Evolutionary conservation across 2,888 invertebrate genomes (phyloP).

Genomic region (Drosophila affinis): DNA sequence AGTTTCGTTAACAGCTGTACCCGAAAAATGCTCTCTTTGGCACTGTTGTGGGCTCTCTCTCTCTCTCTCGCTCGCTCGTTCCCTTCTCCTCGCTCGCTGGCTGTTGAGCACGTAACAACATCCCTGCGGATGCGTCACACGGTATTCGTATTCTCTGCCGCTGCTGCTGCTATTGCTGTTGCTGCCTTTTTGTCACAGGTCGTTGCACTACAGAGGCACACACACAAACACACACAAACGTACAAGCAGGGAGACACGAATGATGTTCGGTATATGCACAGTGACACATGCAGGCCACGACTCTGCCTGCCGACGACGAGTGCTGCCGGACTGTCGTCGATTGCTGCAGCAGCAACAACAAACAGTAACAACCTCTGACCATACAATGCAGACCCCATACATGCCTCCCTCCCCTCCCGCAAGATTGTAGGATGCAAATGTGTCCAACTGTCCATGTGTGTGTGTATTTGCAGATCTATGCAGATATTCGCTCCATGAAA

Average conservation of each 20-base stretch:
- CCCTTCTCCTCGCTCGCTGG: conserved; percentile 21
- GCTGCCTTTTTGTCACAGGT: conserved; percentile 76
- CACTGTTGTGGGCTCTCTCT: conserved; percentile 25
- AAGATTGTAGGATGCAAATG: conserved; percentile 23
- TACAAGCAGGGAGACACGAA: conserved; percentile 18
- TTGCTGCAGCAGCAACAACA: conserved; percentile 34
- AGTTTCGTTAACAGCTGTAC: conserved; percentile 77
- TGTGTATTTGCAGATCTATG: conserved; percentile 12
- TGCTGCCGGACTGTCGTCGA: conserved; percentile 38
- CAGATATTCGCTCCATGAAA: conserved; percentile 1
- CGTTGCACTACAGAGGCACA: conserved; percentile 66
- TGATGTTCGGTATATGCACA: conserved; percentile 57
- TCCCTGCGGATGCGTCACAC: conserved; percentile 76
- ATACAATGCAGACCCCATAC: not conserved
- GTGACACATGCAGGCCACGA: conserved; percentile 74
- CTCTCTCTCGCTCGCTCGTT: conserved; percentile 6
- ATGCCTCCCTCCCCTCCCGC: conserved; percentile 13
- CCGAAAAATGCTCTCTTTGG: conserved; percentile 42
- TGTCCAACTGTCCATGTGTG: too few relatives aligned
- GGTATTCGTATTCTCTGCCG: conserved; percentile 49
- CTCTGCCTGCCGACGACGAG: conserved; percentile 18
- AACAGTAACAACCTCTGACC: not conserved
- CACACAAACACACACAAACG: conserved; percentile 29
- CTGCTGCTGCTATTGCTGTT: conserved; percentile 42
- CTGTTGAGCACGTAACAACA: conserved; percentile 72